phyloP scores from a whole-genome alignment of 2,797 vertebrate species.

The Sandelia bainsii region DNA sequence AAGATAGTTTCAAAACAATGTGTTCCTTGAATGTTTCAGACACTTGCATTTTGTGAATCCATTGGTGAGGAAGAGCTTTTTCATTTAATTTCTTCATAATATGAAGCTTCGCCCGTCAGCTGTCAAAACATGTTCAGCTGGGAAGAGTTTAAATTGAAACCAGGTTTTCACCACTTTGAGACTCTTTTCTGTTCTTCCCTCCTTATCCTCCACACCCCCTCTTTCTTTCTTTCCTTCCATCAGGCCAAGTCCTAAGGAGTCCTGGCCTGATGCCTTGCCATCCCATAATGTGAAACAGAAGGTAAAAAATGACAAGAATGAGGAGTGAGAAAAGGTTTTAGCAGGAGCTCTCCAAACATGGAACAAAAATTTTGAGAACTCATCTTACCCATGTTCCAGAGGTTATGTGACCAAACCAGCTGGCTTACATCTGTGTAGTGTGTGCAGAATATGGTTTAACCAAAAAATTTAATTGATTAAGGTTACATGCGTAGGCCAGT shows the following conservation, averaged over 20 bases:
- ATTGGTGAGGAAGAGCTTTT: constrained; percentile 50
- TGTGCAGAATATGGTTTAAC: constrained; percentile 8
- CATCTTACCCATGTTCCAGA: constrained; percentile 20
- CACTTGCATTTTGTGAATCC: constrained; percentile 41
- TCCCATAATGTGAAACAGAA: constrained; percentile 77
- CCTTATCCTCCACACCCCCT: constrained; percentile 17
- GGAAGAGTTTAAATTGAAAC: constrained; percentile 71
- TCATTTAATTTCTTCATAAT: constrained; percentile 77
- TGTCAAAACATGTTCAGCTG: constrained; percentile 83
- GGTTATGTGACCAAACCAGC: constrained; percentile 26
- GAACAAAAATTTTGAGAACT: constrained; percentile 46
- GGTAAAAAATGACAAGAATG: constrained; percentile 70
- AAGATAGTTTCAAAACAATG: constrained; percentile 45
- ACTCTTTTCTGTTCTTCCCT: constrained; percentile 12
- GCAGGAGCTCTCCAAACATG: constrained; percentile 24
- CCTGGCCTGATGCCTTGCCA: constrained; percentile 31
- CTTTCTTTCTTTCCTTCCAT: constrained; percentile 40
- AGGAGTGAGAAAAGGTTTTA: constrained; percentile 53
- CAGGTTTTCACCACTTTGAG: constrained; percentile 69
- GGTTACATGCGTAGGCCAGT: constrained; percentile 2
- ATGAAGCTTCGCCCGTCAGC: constrained; percentile 75
- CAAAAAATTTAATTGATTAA: constrained; percentile 34
- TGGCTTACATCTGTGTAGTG: constrained; percentile 19
- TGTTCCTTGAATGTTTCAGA: constrained; percentile 43
- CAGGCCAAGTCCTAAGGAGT: constrained; percentile 34